Conservation (phyloP, 2,888 invertebrate species). For the Agonopterix subpropinquella region DNA sequence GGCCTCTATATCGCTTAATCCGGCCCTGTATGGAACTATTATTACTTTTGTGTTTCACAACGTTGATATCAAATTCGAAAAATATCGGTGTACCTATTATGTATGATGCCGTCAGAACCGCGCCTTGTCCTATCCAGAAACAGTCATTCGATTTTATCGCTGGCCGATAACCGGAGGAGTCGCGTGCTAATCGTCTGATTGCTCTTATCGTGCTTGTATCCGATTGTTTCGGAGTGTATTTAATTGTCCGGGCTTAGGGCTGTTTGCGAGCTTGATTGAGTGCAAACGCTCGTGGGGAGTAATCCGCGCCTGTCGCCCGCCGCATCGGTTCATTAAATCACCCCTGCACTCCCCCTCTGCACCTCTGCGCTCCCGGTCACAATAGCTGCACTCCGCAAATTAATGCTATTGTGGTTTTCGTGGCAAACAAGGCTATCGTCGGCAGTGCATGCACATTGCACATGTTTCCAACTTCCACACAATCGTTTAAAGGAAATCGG, state of each 20-base stretch:
- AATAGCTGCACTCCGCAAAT: slow-evolving; percentile 65
- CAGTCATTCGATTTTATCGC: too few relatives aligned
- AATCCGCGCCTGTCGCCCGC: slow-evolving; percentile 68
- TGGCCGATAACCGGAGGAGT: background rate
- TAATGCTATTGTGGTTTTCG: slow-evolving; percentile 61
- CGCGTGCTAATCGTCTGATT: slow-evolving; percentile 31
- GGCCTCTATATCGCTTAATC: too few relatives aligned
- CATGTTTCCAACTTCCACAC: background rate
- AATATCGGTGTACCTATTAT: too few relatives aligned
- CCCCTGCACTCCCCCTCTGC: slow-evolving; percentile 33
- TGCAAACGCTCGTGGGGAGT: slow-evolving; percentile 69
- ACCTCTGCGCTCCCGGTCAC: slow-evolving; percentile 23
- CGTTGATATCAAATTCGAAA: too few relatives aligned
- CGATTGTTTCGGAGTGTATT: slow-evolving; percentile 68
- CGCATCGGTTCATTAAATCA: slow-evolving; percentile 71
- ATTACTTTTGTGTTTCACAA: too few relatives aligned
- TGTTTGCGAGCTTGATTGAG: slow-evolving; percentile 74
- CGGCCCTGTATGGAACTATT: too few relatives aligned
- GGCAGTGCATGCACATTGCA: slow-evolving; percentile 9
- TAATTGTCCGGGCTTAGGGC: slow-evolving; percentile 69
- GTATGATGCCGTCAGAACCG: too few relatives aligned
- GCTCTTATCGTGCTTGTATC: slow-evolving; percentile 59
- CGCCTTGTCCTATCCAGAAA: too few relatives aligned
- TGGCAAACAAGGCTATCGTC: slow-evolving; percentile 38
- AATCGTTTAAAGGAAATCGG: too few relatives aligned